Conservation (phyloP, 2,888 invertebrate genomes). For the Scrobipalpa costella region DNA sequence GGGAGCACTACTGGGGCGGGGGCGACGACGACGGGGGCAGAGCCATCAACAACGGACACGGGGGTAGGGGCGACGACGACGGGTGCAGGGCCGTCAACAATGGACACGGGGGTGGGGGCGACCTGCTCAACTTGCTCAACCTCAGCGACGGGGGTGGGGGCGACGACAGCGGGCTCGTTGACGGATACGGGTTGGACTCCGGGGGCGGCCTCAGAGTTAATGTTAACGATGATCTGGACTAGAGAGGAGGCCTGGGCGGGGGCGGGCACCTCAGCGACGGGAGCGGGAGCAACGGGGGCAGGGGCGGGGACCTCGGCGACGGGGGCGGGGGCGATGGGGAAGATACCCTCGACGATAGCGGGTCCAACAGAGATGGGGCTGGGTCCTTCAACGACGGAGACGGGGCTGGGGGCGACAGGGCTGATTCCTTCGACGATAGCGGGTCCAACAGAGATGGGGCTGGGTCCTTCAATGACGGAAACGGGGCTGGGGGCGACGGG, state of each 20-base stretch:
- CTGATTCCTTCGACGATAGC: conserved; percentile 32
- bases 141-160: conserved; percentile 19
- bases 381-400: background rate
- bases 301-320: conserved; percentile 24
- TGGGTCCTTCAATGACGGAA: background rate
- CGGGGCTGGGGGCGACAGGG: conserved; percentile 27
- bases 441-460: conserved; percentile 34
- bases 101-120: no score
- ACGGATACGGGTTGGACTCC: conserved; percentile 24
- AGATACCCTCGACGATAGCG: conserved; percentile 26
- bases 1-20: conserved; percentile 16
- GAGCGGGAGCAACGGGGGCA: no score
- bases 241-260: conserved; percentile 25
- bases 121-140: no score
- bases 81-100: background rate
- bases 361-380: conserved; percentile 28
- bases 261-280: no score
- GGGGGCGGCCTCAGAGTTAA: conserved; percentile 19
- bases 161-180: conserved; percentile 25
- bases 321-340: background rate
- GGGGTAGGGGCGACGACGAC: conserved; percentile 5
- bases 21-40: background rate
- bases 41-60: conserved; percentile 18
- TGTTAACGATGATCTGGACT: conserved; percentile 31
- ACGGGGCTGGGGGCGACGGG: conserved; percentile 17